A percentile compares a stretch with the other conserved stretches of the same genome.
phyloP scores from a whole-genome alignment of 2,797 vertebrate genomes.

The Nannoperca australis region DNA sequence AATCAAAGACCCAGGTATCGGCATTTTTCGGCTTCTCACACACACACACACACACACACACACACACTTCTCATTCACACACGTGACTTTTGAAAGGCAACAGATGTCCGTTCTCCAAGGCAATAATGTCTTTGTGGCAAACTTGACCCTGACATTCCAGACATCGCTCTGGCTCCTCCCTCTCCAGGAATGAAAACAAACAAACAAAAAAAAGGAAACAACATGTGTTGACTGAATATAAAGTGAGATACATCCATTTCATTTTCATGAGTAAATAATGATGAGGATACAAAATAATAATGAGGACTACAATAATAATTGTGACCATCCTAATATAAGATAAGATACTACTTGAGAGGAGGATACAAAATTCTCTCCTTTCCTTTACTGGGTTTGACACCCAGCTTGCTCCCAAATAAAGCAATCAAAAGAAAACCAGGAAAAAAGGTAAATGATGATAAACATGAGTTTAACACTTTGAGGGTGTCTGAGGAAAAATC shows the following conservation, averaged over 20 bases:
- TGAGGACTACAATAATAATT: conserved; percentile 79
- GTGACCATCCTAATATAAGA: conserved; percentile 75
- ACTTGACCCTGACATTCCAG: conserved; percentile 84
- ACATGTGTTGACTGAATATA: conserved; percentile 69
- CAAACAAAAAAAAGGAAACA: conserved; percentile 30
- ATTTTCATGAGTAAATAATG: conserved; percentile 83
- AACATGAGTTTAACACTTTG: conserved; percentile 70
- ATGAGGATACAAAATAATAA: conserved; percentile 81
- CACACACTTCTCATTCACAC: conserved; percentile 67
- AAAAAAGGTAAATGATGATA: conserved; percentile 67
- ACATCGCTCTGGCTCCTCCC: conserved; percentile 74
- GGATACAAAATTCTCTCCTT: conserved; percentile 57
- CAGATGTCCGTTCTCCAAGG: conserved; percentile 86
- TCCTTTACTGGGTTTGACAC: conserved; percentile 42
- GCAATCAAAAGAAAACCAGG: conserved; percentile 52
- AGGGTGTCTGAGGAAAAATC: conserved; percentile 69
- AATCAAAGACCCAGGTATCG: conserved; percentile 75
- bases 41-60: conserved; percentile 53
- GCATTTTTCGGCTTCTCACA: conserved; percentile 51
- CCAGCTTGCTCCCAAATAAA: conserved; percentile 69
- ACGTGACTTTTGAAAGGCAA: conserved; percentile 84
- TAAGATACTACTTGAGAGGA: conserved; percentile 78
- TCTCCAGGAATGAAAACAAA: conserved; percentile 75
- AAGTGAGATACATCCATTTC: conserved; percentile 80
- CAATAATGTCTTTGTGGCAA: conserved; percentile 88